These are phyloP conservation scores for Ectobius pallidus DNA, from an alignment of 2,888 invertebrate genomes.

Conservation along the genomic window DNA sequence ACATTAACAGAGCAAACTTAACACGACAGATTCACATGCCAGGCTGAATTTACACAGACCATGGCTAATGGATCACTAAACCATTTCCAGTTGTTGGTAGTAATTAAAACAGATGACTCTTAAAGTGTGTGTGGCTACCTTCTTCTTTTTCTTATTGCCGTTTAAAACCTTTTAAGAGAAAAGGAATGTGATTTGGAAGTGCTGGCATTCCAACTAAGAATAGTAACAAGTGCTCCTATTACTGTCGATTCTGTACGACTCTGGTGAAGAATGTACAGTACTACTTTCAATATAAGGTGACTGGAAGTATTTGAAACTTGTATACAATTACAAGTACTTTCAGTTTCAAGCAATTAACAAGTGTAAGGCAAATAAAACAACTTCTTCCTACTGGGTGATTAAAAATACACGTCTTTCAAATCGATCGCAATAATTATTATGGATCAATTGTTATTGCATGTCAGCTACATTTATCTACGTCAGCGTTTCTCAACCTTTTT, in stretches of 20 bases:
- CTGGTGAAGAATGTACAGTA: not conserved
- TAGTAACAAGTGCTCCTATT: not conserved
- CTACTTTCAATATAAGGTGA: not conserved
- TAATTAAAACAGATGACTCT: conserved; percentile 27
- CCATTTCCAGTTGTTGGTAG: conserved; percentile 11
- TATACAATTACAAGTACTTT: not conserved
- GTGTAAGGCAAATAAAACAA: not conserved
- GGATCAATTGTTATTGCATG: too few relatives aligned
- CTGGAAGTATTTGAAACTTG: not conserved
- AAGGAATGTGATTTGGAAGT: not conserved
- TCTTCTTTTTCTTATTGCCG: not conserved
- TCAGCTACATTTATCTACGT: too few relatives aligned
- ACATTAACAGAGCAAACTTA: not conserved
- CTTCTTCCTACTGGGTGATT: not conserved
- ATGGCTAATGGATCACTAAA: conserved; percentile 12
- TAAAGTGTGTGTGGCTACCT: not conserved
- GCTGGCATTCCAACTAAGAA: not conserved
- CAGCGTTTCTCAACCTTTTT: too few relatives aligned
- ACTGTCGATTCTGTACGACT: not conserved
- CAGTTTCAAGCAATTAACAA: not conserved
- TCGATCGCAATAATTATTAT: too few relatives aligned
- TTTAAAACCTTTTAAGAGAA: conserved; percentile 3
- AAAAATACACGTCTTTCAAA: too few relatives aligned
- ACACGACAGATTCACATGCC: not conserved
- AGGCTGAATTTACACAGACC: not conserved